Conservation (phyloP, 2,888 invertebrate genomes). For the Miltochrista miniata region DNA sequence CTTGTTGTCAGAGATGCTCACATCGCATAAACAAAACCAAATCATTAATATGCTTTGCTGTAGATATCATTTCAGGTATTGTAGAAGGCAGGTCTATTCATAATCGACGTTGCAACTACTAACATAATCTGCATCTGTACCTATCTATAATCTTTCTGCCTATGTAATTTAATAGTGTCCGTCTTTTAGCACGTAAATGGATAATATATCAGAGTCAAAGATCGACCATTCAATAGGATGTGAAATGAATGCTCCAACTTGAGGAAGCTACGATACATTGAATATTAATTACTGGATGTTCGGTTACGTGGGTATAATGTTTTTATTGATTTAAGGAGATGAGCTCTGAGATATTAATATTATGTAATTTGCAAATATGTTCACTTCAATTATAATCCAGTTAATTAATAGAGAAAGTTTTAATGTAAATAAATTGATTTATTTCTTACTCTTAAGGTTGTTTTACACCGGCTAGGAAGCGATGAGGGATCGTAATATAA, state of each 20-base stretch:
- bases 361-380: background rate
- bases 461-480: too few relatives aligned
- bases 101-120: background rate
- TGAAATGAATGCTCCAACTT: conserved; percentile 56
- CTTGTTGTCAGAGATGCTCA: too few relatives aligned
- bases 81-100: too few relatives aligned
- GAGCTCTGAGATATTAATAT: background rate
- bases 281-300: conserved; percentile 33
- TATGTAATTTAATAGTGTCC: conserved; percentile 42
- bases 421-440: too few relatives aligned
- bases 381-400: too few relatives aligned
- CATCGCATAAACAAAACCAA: too few relatives aligned
- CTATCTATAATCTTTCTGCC: background rate
- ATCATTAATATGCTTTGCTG: too few relatives aligned
- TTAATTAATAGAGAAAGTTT: too few relatives aligned
- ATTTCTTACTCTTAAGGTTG: too few relatives aligned
- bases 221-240: conserved; percentile 60
- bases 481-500: background rate
- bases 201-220: conserved; percentile 64
- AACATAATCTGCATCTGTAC: background rate
- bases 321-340: conserved; percentile 3
- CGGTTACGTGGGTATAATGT: background rate
- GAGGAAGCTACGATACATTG: conserved; percentile 49
- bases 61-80: too few relatives aligned
- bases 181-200: conserved; percentile 60